Base-by-base conservation (phyloP, 2,113 vertebrate genomes). In the Cacatua alba region DNA sequence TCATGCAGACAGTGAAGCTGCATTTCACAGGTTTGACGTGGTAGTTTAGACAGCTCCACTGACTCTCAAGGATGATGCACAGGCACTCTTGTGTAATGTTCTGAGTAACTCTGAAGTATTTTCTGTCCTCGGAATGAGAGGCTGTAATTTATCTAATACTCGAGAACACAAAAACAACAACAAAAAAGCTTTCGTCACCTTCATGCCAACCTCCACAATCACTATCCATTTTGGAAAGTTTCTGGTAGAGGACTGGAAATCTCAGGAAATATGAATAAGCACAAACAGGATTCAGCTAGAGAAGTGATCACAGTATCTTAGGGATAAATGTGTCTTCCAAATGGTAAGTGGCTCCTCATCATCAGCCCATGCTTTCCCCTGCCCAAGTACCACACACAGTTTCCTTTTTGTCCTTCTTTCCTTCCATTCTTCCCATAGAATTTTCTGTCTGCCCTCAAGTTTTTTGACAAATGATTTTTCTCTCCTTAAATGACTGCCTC, bases 301-400 rank as follows among this genome's bases (percentile, higher is more conserved):
- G 29, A 59, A 80, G 25, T 3, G 23, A 74, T 18, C 24, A 52
- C 0, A 1, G 10, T 5, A 53, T 6, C 43, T 53, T 53, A 23
- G 29, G 28, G 10, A 49, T 41, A 35, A 44, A 31, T 2, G 4
- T 0, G 0, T 9, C 43, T 74, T 11, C 25, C 69, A 48, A 57
- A 20, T 2, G 12, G 28, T 23, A 51, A 55, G 35, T 7, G 26
- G 29, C 16, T 68, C 41, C n/a, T 59, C 11, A 15, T 8, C 21
- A 37, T 6, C 19, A 76, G 5, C 14, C 46, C 25, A 26, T 23
- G 24, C 41, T 29, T 37, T 31, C 9, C 48, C 26, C 17, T 4
- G 1, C 4, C 8, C 16, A 11, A 44, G 12, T 2, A 7, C 60
- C 76, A 59, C n/a, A 7, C 10, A 52, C 6, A 0, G 31, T 44